Percentiles rank a stretch among this genome's conserved stretches.
Conservation (phyloP, 2,888 invertebrate genomes). For the Ormyrus pomaceus region DNA sequence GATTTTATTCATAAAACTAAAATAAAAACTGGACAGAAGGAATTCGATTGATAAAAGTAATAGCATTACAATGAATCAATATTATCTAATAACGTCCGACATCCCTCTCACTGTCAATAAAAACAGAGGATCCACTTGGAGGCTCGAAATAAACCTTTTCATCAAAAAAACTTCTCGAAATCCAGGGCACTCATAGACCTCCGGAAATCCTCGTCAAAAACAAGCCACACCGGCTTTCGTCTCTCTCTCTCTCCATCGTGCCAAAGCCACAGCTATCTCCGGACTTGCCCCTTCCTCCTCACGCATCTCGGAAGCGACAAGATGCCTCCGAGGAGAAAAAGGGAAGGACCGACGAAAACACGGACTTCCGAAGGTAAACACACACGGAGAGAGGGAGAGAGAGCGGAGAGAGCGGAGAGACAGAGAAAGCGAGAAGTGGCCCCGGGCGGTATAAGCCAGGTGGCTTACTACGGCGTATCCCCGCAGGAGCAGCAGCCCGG, state of each 20-base stretch:
- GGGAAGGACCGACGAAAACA: no score
- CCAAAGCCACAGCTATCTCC: no score
- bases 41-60: background rate
- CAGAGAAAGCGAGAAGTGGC: no score
- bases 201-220: no score
- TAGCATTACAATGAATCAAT: background rate
- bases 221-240: no score
- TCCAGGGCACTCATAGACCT: background rate
- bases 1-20: no score
- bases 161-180: background rate
- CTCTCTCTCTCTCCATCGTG: no score
- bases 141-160: background rate
- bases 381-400: no score
- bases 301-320: background rate
- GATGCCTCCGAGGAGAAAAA: background rate
- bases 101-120: background rate
- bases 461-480: slow-evolving; percentile 22
- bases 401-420: no score
- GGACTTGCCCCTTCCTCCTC: no score
- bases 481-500: background rate
- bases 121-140: background rate
- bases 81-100: no score
- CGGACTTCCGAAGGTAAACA: background rate
- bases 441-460: slow-evolving; percentile 34
- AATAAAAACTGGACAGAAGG: no score